These are phyloP conservation scores for Corapipo altera DNA, from an alignment of 2,113 vertebrate species.

Conservation along the genomic window DNA sequence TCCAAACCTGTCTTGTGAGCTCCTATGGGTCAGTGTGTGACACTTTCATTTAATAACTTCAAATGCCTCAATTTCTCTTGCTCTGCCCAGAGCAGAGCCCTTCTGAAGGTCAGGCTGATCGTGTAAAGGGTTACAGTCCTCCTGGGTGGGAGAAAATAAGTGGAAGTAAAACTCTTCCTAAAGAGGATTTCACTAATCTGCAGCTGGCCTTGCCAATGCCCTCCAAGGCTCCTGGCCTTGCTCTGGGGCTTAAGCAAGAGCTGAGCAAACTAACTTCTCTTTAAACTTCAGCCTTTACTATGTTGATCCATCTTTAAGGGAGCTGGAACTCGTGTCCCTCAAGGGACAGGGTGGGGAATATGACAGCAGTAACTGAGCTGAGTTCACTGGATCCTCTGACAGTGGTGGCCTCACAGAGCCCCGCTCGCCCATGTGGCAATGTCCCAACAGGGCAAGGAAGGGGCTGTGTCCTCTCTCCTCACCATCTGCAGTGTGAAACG, in stretches of 20 bases:
- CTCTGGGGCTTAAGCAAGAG: slow-evolving; percentile 29
- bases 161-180: slow-evolving; percentile 51
- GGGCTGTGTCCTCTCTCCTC: neutral
- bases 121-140: neutral
- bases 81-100: neutral
- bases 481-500: neutral
- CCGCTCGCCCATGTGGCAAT: rapidly evolving
- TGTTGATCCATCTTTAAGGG: neutral
- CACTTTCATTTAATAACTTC: neutral
- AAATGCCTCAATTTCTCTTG: neutral
- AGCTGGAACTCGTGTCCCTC: rapidly evolving
- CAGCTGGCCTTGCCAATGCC: slow-evolving; percentile 38
- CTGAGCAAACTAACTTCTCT: slow-evolving; percentile 31
- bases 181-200: slow-evolving; percentile 67
- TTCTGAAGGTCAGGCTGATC: slow-evolving; percentile 33
- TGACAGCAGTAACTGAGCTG: neutral
- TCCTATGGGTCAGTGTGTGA: neutral
- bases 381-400: neutral
- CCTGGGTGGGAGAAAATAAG: neutral
- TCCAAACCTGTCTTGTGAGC: neutral
- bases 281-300: slow-evolving; percentile 2
- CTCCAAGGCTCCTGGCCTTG: slow-evolving; percentile 42
- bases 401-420: neutral
- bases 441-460: rapidly evolving
- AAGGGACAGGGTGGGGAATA: neutral